phyloP scores from a whole-genome alignment of 2,888 invertebrate genomes.

The Leistus spinibarbis region DNA sequence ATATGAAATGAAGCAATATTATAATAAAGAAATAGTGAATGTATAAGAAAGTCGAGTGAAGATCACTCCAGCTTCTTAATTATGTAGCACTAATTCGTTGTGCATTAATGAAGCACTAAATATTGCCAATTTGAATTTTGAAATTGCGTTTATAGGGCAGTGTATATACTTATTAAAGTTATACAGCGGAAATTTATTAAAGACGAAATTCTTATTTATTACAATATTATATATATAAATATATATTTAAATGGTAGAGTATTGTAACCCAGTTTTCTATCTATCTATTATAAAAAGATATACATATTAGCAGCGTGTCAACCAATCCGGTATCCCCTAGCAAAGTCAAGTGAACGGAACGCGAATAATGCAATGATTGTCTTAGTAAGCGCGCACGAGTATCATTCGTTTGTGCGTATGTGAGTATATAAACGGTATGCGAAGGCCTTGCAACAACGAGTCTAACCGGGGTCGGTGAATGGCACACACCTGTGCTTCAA shows the following conservation, averaged over 20 bases:
- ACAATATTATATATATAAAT: too few relatives aligned
- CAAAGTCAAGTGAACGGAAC: neutral
- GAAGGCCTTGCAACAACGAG: conserved; percentile 5
- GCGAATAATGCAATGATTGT: neutral
- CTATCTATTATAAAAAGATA: neutral
- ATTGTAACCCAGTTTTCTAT: too few relatives aligned
- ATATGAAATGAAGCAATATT: too few relatives aligned
- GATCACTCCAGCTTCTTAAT: neutral
- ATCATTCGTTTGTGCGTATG: neutral
- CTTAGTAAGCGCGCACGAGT: neutral
- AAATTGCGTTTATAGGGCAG: too few relatives aligned
- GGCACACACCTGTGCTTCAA: conserved; percentile 2
- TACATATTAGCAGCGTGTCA: neutral
- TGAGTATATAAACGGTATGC: neutral
- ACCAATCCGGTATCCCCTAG: neutral
- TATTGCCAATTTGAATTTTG: too few relatives aligned
- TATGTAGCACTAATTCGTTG: too few relatives aligned
- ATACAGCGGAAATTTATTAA: too few relatives aligned
- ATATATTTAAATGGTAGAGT: too few relatives aligned
- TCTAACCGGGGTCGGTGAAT: conserved; percentile 5
- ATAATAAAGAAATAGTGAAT: too few relatives aligned
- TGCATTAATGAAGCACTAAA: too few relatives aligned
- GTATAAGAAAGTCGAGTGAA: neutral
- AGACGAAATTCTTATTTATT: too few relatives aligned
- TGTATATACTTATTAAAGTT: too few relatives aligned